A percentile compares a stretch with the other conserved stretches of the same genome.
phyloP scores from a whole-genome alignment of 2,888 invertebrate species.

The Eutolmus rufibarbis region DNA sequence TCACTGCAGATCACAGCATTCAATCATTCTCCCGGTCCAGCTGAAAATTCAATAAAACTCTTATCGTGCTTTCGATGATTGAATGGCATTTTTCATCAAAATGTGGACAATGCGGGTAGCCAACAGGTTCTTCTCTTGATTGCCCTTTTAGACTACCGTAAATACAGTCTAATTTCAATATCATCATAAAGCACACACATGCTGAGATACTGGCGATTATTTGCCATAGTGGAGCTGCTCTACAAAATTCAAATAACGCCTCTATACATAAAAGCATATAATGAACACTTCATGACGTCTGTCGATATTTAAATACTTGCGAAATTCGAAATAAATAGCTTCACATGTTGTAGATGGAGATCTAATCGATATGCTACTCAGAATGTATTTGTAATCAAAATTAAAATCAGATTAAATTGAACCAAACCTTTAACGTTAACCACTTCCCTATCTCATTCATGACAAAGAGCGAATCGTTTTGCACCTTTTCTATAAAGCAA shows the following conservation, averaged over 20 bases:
- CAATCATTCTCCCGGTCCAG: neutral
- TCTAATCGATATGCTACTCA: neutral
- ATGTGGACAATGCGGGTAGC: constrained; percentile 4
- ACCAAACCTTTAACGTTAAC: neutral
- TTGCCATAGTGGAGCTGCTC: neutral
- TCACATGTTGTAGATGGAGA: neutral
- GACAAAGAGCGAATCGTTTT: neutral
- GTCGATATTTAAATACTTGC: neutral
- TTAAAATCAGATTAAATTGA: neutral
- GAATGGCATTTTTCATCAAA: neutral
- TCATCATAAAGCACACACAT: neutral
- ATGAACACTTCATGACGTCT: neutral
- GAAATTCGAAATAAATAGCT: neutral
- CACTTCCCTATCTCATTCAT: neutral
- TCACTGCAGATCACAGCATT: neutral
- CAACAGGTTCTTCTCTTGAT: neutral
- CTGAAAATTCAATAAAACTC: constrained; percentile 5
- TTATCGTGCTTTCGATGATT: constrained; percentile 9
- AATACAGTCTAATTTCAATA: neutral
- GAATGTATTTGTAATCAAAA: neutral
- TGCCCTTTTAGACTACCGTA: neutral
- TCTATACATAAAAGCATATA: neutral
- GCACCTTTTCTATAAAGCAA: neutral
- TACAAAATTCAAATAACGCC: neutral
- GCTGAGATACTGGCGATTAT: neutral